phyloP scores from a whole-genome alignment of 2,113 vertebrate species.

The Myocastor coypus region DNA sequence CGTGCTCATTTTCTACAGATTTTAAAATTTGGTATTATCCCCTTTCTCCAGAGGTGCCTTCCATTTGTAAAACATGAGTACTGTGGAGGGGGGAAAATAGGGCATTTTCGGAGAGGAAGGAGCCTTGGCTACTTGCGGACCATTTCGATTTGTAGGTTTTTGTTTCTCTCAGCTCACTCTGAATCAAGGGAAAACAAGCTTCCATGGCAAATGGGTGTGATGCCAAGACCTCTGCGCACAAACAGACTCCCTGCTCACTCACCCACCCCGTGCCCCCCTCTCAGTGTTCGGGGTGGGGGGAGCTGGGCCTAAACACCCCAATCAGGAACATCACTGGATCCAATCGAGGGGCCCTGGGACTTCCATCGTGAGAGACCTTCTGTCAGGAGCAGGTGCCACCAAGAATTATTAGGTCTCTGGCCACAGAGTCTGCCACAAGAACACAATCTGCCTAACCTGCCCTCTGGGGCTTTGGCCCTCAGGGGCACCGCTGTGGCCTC shows the following conservation, averaged over 20 bases:
- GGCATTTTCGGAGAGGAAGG: conserved; percentile 66
- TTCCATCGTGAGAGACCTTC: neutral
- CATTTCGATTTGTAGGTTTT: conserved; percentile 64
- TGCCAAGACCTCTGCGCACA: conserved; percentile 22
- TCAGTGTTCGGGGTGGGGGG: neutral
- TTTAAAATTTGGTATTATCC: conserved; percentile 72
- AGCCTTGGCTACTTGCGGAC: conserved; percentile 51
- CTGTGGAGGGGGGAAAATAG: conserved; percentile 50
- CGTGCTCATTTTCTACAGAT: conserved; percentile 73
- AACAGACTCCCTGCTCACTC: neutral
- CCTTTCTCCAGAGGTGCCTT: conserved; percentile 66
- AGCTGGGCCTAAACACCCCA: neutral
- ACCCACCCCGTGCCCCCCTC: neutral
- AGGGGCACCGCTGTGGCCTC: neutral
- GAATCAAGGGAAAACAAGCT: conserved; percentile 56
- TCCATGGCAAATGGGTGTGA: conserved; percentile 39
- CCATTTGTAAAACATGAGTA: conserved; percentile 75
- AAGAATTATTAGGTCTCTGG: neutral
- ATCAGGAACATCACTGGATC: neutral
- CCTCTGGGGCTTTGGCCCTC: neutral
- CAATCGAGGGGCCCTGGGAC: neutral
- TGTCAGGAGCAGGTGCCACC: no score
- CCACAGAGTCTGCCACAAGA: neutral
- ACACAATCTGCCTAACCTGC: no score
- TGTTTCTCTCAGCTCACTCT: neutral